Base-by-base conservation (phyloP, 2,888 invertebrate genomes). In the Abscondita cerata region DNA sequence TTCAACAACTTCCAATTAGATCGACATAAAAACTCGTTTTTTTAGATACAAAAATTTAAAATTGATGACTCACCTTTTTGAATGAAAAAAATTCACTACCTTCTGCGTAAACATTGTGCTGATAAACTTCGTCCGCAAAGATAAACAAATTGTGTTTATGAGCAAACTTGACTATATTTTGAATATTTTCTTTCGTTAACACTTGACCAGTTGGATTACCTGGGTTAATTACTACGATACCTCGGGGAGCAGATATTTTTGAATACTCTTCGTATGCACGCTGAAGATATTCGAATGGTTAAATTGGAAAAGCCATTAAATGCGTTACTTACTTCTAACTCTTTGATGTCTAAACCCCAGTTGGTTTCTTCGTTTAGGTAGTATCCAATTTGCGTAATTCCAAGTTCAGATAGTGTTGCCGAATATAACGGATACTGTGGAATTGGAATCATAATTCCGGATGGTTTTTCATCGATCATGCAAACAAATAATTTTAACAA, bases 191-290 rank as follows among this genome's bases (percentile, higher is more conserved):
- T 41, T 89, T 86, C 0, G 93, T 88, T 67, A 99, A 83, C 44
- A 99, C 98, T 82, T 92, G 91, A 3, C 97, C 98, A 4, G 98
- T 99, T 11, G 99, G 98, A 83, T 99, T 99, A 51, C 98, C 99
- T 0, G 99, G 98, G 83, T 99, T 99, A 75, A 99, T 99, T 62
- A 99, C 87, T 34, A 95, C 96, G 54, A 99, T 81, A 0, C 91
- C 96, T 44, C 96, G 86, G 0, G 96, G 95, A 64, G 85, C 84
- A 78, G 87, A 88, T 0, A 69, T 71, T 62, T 83, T 81, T 66
- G 82, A 83, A 0, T 89, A 87, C 70, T 90, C 92, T 0, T 78
- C 77, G 38, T 89, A 78, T 0, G 96, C 78, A 40, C 96, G 84
- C 76, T 59, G 15, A 9, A n/a, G n/a, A n/a, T n/a, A n/a, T n/a